Conservation (phyloP, 2,888 invertebrate genomes). For the Arrhopalites spinosus region DNA sequence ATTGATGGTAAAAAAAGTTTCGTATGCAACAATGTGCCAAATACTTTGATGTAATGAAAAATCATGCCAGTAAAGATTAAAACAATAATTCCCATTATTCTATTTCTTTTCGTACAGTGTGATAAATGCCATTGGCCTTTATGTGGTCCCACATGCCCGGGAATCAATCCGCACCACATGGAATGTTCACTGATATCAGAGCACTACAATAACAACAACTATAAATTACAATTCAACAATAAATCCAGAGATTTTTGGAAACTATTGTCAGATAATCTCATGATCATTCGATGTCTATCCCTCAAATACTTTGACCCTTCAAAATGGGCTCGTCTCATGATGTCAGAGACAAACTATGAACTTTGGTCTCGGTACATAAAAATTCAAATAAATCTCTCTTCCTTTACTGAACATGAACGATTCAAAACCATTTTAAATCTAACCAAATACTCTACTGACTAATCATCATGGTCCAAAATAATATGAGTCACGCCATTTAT, state of each 20-base stretch:
- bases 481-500: neutral
- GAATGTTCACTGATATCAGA: constrained; percentile 42
- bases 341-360: constrained; percentile 54
- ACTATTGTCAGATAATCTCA: constrained; percentile 46
- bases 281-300: constrained; percentile 51
- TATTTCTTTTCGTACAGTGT: constrained; percentile 36
- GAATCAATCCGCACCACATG: constrained; percentile 31
- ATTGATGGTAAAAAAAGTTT: too few relatives aligned
- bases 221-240: neutral
- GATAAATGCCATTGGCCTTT: constrained; percentile 47
- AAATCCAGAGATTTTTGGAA: constrained; percentile 19
- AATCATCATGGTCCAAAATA: neutral
- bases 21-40: neutral
- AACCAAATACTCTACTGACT: neutral
- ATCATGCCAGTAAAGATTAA: too few relatives aligned
- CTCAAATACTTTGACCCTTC: constrained; percentile 41
- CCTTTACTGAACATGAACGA: neutral
- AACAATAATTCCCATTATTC: neutral
- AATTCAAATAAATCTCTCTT: neutral
- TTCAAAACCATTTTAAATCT: neutral
- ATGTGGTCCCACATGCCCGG: constrained; percentile 39
- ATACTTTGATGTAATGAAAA: neutral
- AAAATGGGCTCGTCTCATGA: constrained; percentile 44
- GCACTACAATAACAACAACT: neutral
- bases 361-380: constrained; percentile 45